A percentile compares a stretch with the other conserved stretches of the same genome.
Evolutionary conservation across 2,113 vertebrate species (phyloP).

Genomic region (Gulo gulo): DNA sequence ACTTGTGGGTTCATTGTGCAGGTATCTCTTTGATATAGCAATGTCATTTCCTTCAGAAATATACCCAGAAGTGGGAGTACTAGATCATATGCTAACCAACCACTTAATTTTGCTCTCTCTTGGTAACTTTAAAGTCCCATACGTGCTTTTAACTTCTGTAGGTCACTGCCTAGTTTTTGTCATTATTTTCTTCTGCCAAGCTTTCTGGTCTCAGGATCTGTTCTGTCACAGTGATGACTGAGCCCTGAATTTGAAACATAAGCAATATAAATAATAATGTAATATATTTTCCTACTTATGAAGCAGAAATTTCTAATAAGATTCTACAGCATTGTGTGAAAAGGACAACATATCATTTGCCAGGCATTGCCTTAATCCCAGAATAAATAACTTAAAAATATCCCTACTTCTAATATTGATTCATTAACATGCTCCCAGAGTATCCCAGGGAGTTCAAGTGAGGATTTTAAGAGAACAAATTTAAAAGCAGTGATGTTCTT

Average conservation of each 20-base stretch:
- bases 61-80: neutral
- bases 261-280: neutral
- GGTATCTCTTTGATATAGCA: neutral
- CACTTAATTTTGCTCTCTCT: neutral
- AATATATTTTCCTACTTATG: neutral
- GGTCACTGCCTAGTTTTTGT: neutral
- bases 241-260: neutral
- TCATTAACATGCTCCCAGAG: neutral
- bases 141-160: neutral
- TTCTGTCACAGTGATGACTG: neutral
- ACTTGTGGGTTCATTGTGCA: neutral
- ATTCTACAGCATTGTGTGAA: neutral
- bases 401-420: neutral
- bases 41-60: neutral
- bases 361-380: neutral
- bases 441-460: neutral
- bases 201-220: neutral
- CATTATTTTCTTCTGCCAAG: neutral
- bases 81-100: neutral
- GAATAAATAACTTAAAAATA: conserved; percentile 17
- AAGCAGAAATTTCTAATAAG: neutral
- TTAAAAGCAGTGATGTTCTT: neutral
- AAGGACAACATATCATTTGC: neutral
- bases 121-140: neutral
- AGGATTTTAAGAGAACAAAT: neutral